Evolutionary conservation across 1,140 invertebrate genomes (phyloP).

Genomic region (Drosophila prosaltans): DNA sequence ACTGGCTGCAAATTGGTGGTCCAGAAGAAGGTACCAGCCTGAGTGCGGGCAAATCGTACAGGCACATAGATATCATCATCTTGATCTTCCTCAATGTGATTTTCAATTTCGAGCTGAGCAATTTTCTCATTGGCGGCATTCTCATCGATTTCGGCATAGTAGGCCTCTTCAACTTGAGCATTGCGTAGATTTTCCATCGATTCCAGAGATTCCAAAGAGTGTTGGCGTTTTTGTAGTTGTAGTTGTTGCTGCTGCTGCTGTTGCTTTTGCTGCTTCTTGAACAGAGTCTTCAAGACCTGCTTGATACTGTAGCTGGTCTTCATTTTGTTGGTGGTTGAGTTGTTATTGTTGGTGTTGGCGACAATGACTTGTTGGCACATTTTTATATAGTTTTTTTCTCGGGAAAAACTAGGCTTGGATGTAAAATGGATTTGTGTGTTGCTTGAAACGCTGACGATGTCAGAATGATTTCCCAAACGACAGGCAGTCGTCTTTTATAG

Average conservation of each 20-base stretch:
- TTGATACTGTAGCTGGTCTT: conserved; percentile 84
- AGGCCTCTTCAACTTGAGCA: conserved; percentile 74
- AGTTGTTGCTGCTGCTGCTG: conserved; percentile 47
- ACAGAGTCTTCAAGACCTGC: conserved; percentile 84
- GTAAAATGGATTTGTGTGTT: conserved; percentile 37
- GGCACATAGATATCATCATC: conserved; percentile 83
- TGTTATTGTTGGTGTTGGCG: conserved; percentile 37
- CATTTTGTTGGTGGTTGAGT: conserved; percentile 69
- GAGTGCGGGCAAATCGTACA: conserved; percentile 84
- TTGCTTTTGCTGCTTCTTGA: conserved; percentile 77
- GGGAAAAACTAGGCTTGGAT: conserved; percentile 32
- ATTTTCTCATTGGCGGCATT: conserved; percentile 87
- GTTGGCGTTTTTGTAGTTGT: conserved; percentile 45
- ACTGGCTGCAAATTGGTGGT: conserved; percentile 83
- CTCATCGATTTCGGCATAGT: conserved; percentile 85
- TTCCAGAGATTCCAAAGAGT: conserved; percentile 73
- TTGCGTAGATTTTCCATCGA: conserved; percentile 79
- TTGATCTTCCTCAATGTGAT: conserved; percentile 47
- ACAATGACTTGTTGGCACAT: conserved; percentile 79
- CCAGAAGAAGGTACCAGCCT: conserved; percentile 86
- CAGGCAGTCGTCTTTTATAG: conserved; percentile 75
- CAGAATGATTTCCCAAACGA: conserved; percentile 77
- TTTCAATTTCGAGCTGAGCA: conserved; percentile 85
- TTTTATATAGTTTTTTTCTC: conserved; percentile 42
- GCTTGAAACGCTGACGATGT: conserved; percentile 76